Percentiles rank a stretch among this genome's conserved stretches.
Evolutionary conservation across 2,113 vertebrate genomes (phyloP).

Genomic region (Motacilla alba): DNA sequence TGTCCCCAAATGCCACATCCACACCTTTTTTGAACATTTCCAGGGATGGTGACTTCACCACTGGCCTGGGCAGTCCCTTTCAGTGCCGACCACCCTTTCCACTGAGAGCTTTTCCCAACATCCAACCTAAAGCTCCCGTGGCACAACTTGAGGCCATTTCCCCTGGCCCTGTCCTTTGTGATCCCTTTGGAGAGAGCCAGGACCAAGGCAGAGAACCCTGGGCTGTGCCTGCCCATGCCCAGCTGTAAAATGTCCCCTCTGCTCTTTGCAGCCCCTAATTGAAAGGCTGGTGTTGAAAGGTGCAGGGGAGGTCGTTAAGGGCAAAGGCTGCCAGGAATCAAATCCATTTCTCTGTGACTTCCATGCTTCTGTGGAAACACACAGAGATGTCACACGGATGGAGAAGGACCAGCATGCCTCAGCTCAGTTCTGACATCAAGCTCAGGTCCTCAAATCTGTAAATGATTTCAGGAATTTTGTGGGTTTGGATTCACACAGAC

Average conservation of each 20-base stretch:
- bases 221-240: too few relatives aligned
- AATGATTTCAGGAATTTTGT: not conserved
- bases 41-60: not conserved
- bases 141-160: not conserved
- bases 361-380: not conserved
- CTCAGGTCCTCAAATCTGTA: not conserved
- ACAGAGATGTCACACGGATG: fast-evolving
- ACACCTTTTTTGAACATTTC: not conserved
- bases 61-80: not conserved
- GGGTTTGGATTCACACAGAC: not conserved
- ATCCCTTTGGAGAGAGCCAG: not conserved
- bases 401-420: not conserved
- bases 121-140: not conserved
- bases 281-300: not conserved
- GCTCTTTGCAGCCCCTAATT: not conserved
- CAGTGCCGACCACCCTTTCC: not conserved
- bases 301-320: fast-evolving
- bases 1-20: not conserved
- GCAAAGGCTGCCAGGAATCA: not conserved
- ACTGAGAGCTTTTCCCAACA: not conserved
- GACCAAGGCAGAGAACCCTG: not conserved
- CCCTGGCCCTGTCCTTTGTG: not conserved
- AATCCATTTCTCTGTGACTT: not conserved
- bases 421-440: not conserved
- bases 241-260: not conserved